Evolutionary conservation across 2,797 vertebrate species (phyloP), one percentile per base, ranked within the genome.

Genomic region (Catamblyrhynchus diadema): DNA sequence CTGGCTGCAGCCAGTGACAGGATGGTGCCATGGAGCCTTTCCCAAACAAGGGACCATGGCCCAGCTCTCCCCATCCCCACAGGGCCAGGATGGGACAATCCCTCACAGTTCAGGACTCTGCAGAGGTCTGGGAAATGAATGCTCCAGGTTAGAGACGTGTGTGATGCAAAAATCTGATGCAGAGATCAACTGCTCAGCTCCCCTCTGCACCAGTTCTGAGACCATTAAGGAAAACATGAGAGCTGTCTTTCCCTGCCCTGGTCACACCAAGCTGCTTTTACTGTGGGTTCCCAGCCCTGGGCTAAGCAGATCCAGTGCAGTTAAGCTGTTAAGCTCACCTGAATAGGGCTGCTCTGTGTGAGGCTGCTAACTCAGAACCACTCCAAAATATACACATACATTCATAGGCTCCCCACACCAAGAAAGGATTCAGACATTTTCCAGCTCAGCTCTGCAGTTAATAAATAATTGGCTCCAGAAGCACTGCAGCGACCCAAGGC

Each of bases 311-410:
- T 90, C 60, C 60, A 62, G 41, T 60, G 30, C 24, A 11, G 50
- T 64, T 93, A 90, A 93, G 89, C 89, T 69, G 80, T 85, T 92
- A 90, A 94, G 77, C 83, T 83, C 3, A 23, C 77, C 82, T 93
- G 77, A 94, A 92, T 6, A 54, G 86, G 56, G 61, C 72, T 66
- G 67, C 59, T 85, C 95, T 80, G 80, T 33, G 60, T 12, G 65
- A 73, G 8, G 59, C 88, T 86, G 72, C 93, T 81, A 86, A 18
- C 48, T 54, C 14, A 24, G 41, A 79, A 10, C 48, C 1, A 4
- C 83, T 72, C 71, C 51, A 14, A 69, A 81, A 50, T 16, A 56
- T 0, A 72, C 61, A 67, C 42, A 5, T 5, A 33, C 19, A 69
- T 32, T 81, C 83, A n/a, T 1, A 48, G 77, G 4, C 70, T 65